Conservation (phyloP, 2,888 invertebrate species). For the Exocentrus adspersus region DNA sequence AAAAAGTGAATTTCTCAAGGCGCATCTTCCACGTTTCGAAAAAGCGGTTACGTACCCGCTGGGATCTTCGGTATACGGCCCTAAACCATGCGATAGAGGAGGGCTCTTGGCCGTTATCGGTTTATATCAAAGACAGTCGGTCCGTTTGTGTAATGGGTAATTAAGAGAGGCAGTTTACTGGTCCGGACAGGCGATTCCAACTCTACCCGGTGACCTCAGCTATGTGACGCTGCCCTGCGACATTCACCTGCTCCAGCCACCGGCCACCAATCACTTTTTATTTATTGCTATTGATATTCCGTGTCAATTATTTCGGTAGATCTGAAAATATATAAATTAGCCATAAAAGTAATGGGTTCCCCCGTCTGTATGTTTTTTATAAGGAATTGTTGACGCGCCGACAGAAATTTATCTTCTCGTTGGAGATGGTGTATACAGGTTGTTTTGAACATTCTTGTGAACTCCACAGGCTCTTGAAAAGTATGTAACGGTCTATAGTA, state of each 20-base stretch:
- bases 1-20: no score
- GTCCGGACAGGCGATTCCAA: constrained; percentile 36
- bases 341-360: constrained; percentile 31
- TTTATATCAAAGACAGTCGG: constrained; percentile 51
- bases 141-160: constrained; percentile 53
- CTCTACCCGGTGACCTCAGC: constrained; percentile 35
- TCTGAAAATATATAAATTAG: constrained; percentile 37
- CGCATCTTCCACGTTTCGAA: not conserved
- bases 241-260: constrained; percentile 44
- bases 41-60: not conserved
- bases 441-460: not conserved
- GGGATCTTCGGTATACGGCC: not conserved
- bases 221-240: constrained; percentile 38
- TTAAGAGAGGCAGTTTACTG: constrained; percentile 53
- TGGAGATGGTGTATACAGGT: not conserved
- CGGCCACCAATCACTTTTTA: constrained; percentile 51
- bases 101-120: constrained; percentile 41
- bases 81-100: constrained; percentile 36
- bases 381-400: not conserved
- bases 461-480: no score
- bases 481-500: no score
- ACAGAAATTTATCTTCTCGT: not conserved
- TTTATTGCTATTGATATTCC: constrained; percentile 54
- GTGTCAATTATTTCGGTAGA: constrained; percentile 53
- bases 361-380: constrained; percentile 31